These are phyloP conservation scores for Eubasilissa splendida DNA, from an alignment of 2,888 invertebrate species.

Conservation along the genomic window DNA sequence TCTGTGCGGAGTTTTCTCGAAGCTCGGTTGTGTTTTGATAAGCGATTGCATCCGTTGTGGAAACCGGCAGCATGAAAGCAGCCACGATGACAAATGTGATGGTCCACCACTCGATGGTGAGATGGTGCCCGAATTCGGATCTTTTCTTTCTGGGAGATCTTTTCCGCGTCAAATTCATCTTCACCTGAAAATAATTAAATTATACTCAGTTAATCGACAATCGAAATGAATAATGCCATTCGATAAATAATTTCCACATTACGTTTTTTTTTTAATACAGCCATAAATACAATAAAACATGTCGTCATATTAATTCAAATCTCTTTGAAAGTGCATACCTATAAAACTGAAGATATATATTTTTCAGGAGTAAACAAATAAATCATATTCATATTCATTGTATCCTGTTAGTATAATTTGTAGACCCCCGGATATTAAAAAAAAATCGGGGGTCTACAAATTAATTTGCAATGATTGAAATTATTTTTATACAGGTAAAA, in stretches of 20 bases:
- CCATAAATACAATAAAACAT: neutral
- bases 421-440: too few species aligned
- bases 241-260: neutral
- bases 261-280: neutral
- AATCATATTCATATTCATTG: too few species aligned
- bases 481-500: too few species aligned
- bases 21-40: constrained; percentile 35
- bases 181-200: constrained; percentile 34
- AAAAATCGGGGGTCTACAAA: too few species aligned
- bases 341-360: too few species aligned
- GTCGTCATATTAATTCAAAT: neutral
- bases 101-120: constrained; percentile 45
- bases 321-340: too few species aligned
- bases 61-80: neutral
- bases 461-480: too few species aligned
- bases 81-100: neutral
- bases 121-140: constrained; percentile 40
- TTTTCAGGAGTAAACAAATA: too few species aligned
- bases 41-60: constrained; percentile 4
- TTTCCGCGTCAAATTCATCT: constrained; percentile 46
- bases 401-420: too few species aligned
- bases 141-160: constrained; percentile 51
- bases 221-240: neutral
- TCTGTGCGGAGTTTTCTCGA: neutral
- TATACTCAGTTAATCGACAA: neutral